Evolutionary conservation across 2,797 vertebrate species (phyloP).

Genomic region (Chanos chanos): DNA sequence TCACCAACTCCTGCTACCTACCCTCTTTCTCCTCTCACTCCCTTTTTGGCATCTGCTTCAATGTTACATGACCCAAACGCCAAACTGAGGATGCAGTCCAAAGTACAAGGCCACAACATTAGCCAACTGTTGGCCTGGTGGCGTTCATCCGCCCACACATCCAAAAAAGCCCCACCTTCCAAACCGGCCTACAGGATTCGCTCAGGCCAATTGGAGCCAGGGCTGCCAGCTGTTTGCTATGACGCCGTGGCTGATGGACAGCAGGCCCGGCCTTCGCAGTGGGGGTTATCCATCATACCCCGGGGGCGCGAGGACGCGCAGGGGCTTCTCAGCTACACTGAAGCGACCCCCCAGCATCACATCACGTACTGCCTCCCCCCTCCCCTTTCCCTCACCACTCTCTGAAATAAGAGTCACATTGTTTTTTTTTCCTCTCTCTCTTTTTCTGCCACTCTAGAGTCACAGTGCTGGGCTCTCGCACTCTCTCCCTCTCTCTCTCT

Average conservation of each 20-base stretch:
- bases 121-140: conserved; percentile 53
- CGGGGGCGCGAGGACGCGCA: conserved; percentile 33
- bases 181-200: conserved; percentile 32
- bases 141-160: conserved; percentile 43
- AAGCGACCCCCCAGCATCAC: conserved; percentile 43
- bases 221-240: conserved; percentile 39
- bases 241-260: conserved; percentile 56
- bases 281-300: conserved; percentile 56
- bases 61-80: conserved; percentile 39
- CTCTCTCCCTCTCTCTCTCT: not conserved
- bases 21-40: not conserved
- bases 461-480: conserved; percentile 27
- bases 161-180: conserved; percentile 4
- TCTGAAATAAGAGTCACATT: conserved; percentile 55
- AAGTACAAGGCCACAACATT: conserved; percentile 55
- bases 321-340: conserved; percentile 35
- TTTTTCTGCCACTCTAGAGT: conserved; percentile 29
- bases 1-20: conserved; percentile 1
- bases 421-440: conserved; percentile 32
- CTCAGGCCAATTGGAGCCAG: conserved; percentile 41
- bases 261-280: conserved; percentile 50
- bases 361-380: conserved; percentile 28
- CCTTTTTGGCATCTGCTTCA: conserved; percentile 32
- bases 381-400: conserved; percentile 27
- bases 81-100: conserved; percentile 59